These are phyloP conservation scores for Electrophaes corylata DNA, from an alignment of 2,888 invertebrate species.

Conservation along the genomic window DNA sequence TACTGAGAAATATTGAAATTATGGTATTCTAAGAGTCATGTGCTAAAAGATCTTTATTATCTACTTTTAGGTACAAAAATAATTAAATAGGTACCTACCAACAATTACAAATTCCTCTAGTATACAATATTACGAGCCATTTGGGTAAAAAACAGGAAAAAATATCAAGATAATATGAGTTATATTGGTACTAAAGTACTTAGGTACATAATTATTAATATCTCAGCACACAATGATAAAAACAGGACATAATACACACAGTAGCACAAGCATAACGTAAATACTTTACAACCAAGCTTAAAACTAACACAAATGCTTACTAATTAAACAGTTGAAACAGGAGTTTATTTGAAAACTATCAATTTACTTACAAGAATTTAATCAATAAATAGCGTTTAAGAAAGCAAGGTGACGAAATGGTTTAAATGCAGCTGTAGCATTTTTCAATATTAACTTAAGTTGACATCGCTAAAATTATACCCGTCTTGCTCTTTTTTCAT, in stretches of 20 bases:
- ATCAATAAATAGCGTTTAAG: too few species aligned
- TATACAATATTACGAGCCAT: too few species aligned
- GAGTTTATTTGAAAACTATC: background rate
- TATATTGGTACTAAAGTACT: too few species aligned
- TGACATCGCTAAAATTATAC: too few species aligned
- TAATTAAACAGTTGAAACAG: background rate
- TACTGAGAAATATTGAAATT: constrained; percentile 1
- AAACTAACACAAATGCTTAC: background rate
- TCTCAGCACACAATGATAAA: background rate
- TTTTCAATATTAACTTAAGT: too few species aligned
- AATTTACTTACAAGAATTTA: background rate
- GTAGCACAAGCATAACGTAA: constrained; percentile 34
- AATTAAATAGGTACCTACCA: background rate
- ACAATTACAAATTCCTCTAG: too few species aligned
- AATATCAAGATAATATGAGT: too few species aligned
- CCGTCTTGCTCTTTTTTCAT: too few species aligned
- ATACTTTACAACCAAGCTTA: background rate
- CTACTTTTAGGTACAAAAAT: too few species aligned
- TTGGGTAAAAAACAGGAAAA: too few species aligned
- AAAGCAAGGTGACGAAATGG: too few species aligned
- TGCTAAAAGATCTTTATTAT: constrained; percentile 8
- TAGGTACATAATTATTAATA: background rate
- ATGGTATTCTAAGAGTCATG: constrained; percentile 3
- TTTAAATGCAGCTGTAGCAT: too few species aligned
- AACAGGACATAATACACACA: constrained; percentile 3